phyloP scores from a whole-genome alignment of 2,113 vertebrate genomes.

The Oceanodroma tethys region DNA sequence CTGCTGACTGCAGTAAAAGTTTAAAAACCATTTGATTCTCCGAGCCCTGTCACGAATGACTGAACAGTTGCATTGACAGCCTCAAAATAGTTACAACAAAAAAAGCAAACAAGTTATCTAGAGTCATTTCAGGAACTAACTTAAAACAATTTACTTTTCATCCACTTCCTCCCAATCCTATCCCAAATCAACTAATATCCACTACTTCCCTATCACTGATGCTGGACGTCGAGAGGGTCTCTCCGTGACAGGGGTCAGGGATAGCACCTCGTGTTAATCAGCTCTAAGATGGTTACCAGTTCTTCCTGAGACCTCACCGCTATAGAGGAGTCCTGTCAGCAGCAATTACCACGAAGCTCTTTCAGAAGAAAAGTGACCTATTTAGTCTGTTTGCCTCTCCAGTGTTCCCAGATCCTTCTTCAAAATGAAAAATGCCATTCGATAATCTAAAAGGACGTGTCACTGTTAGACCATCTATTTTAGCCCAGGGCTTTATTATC shows the following conservation, averaged over 20 bases:
- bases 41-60: fast-evolving
- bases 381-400: not conserved
- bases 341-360: not conserved
- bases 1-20: fast-evolving
- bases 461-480: not conserved
- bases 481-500: not conserved
- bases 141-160: not conserved
- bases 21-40: not conserved
- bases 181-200: not conserved
- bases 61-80: not conserved
- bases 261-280: not conserved
- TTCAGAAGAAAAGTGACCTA: not conserved
- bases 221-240: not conserved
- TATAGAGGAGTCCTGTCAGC: not conserved
- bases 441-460: not conserved
- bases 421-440: not conserved
- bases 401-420: not conserved
- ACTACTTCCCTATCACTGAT: not conserved
- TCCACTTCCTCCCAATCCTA: not conserved
- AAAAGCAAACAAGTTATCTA: not conserved
- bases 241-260: not conserved
- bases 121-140: not conserved
- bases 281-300: constrained; percentile 27
- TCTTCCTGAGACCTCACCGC: not conserved
- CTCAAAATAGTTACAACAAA: not conserved